Conservation (phyloP, 1,140 invertebrate genomes). For the Zaprionus tsacasi region DNA sequence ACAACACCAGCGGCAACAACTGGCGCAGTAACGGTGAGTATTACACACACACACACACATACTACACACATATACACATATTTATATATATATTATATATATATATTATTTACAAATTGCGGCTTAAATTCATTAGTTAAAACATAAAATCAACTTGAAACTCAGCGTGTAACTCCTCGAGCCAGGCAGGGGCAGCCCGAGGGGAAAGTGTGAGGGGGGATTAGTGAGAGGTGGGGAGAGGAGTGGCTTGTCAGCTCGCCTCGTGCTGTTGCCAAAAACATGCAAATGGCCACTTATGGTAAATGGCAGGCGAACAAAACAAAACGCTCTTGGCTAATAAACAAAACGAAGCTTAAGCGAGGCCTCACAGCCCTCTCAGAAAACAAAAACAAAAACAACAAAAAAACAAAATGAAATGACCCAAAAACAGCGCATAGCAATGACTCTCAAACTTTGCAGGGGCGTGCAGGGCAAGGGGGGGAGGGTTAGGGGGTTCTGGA, state of each 20-base stretch:
- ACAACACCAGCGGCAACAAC: conserved; percentile 42
- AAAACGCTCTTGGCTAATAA: conserved; percentile 70
- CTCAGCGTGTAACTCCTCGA: not conserved
- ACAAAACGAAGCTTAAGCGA: conserved; percentile 66
- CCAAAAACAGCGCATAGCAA: not conserved
- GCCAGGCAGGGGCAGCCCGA: not conserved
- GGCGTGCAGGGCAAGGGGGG: conserved; percentile 1
- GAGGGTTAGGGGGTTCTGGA: no score
- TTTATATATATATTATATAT: conserved; percentile 3
- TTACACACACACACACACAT: no score
- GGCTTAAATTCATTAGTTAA: conserved; percentile 67
- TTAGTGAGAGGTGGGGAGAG: not conserved
- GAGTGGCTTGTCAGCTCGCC: no score
- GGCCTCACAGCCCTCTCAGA: conserved; percentile 4
- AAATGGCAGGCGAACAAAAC: conserved; percentile 37
- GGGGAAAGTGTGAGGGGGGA: not conserved
- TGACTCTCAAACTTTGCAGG: conserved; percentile 7
- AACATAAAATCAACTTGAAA: conserved; percentile 24
- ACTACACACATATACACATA: not conserved
- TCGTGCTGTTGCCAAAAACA: conserved; percentile 60
- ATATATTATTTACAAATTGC: conserved; percentile 46
- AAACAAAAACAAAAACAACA: no score
- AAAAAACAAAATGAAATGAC: conserved; percentile 2
- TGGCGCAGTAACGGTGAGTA: conserved; percentile 27
- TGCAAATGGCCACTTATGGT: conserved; percentile 76